These are phyloP conservation scores for Anagyrus pseudococci DNA, from an alignment of 2,888 invertebrate species.

Conservation along the genomic window DNA sequence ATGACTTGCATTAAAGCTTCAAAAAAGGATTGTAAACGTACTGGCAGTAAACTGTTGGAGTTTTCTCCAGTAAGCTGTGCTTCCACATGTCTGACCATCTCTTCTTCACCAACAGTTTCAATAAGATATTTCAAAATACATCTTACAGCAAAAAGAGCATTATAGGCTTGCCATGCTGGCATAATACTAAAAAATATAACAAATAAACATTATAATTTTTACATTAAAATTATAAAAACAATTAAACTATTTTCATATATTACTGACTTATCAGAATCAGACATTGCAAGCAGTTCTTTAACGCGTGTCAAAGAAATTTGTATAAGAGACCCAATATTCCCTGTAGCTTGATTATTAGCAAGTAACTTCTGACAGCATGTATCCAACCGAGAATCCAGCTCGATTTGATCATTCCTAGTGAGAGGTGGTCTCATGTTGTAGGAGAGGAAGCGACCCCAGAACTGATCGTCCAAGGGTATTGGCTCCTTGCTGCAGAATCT, in stretches of 20 bases:
- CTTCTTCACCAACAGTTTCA: constrained; percentile 88
- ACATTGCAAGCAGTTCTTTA: constrained; percentile 82
- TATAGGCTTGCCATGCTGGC: constrained; percentile 93
- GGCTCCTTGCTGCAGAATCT: constrained; percentile 81
- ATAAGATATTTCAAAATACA: constrained; percentile 86
- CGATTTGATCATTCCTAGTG: constrained; percentile 69
- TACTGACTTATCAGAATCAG: constrained; percentile 87
- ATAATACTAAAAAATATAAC: constrained; percentile 67
- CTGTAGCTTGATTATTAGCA: constrained; percentile 85
- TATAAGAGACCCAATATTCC: constrained; percentile 88
- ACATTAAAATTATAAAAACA: constrained; percentile 9
- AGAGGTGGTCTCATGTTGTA: constrained; percentile 87
- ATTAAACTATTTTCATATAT: constrained; percentile 18
- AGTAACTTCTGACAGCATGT: constrained; percentile 77
- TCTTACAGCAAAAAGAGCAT: constrained; percentile 89
- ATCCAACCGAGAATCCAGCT: constrained; percentile 80
- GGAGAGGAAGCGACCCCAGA: constrained; percentile 93
- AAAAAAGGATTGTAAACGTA: constrained; percentile 74
- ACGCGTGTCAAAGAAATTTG: constrained; percentile 84
- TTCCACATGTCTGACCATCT: constrained; percentile 84
- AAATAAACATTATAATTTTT: constrained; percentile 34
- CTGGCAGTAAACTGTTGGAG: constrained; percentile 41
- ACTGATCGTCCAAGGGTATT: constrained; percentile 85
- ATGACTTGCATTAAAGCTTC: constrained; percentile 80
- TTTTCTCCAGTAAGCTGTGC: constrained; percentile 60